phyloP scores from a whole-genome alignment of 2,113 vertebrate genomes.

The Smithornis capensis region DNA sequence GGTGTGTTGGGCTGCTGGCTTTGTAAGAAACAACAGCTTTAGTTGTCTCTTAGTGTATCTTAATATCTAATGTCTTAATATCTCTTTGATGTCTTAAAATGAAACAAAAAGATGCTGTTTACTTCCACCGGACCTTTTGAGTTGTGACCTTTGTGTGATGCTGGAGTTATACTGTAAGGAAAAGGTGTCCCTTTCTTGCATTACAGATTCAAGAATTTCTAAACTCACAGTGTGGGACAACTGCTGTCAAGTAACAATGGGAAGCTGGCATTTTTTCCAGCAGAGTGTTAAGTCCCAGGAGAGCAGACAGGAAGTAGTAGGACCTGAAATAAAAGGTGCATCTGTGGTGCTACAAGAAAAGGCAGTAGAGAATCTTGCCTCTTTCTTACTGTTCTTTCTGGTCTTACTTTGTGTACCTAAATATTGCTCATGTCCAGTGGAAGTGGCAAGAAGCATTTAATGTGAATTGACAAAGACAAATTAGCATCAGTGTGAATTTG shows the following conservation, averaged over 20 bases:
- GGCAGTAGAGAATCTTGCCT: background rate
- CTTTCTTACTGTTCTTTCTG: background rate
- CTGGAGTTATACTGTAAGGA: background rate
- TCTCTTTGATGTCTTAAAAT: background rate
- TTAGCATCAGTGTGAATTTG: background rate
- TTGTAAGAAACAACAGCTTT: background rate
- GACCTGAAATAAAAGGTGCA: background rate
- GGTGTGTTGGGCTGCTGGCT: background rate
- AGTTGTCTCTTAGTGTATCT: background rate
- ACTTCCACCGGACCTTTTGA: background rate
- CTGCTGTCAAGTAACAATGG: background rate
- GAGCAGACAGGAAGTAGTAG: background rate
- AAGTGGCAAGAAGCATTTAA: background rate
- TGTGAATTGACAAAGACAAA: background rate
- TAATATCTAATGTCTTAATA: background rate
- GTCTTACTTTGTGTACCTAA: background rate
- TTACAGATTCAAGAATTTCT: slow-evolving; percentile 11
- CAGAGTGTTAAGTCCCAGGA: background rate
- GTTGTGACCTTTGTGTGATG: background rate
- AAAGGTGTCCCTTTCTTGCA: background rate
- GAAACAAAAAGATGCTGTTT: background rate
- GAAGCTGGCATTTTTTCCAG: background rate
- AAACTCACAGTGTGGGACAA: background rate
- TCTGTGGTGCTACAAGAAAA: background rate
- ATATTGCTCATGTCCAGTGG: background rate